Conservation (phyloP, 2,888 invertebrate genomes). For the Pseudanteris insignis region DNA sequence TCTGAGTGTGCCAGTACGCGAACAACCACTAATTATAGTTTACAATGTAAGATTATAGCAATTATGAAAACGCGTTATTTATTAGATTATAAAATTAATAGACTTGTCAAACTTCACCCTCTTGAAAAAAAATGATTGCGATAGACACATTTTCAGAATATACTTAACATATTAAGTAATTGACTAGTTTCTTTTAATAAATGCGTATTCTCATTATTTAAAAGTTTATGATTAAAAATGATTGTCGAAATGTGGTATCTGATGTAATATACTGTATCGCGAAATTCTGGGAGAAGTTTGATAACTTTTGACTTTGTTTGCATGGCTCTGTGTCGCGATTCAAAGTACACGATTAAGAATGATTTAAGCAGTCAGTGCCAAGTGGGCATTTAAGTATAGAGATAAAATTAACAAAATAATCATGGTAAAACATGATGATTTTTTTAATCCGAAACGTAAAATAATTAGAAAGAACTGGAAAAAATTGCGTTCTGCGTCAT, state of each 20-base stretch:
- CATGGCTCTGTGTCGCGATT: constrained; percentile 40
- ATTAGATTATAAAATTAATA: constrained; percentile 14
- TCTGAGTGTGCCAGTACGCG: constrained; percentile 38
- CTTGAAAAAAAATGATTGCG: not conserved
- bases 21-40: constrained; percentile 22
- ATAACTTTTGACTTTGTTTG: constrained; percentile 26
- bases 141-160: constrained; percentile 11
- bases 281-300: constrained; percentile 17
- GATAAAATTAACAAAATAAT: constrained; percentile 10
- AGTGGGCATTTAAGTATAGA: constrained; percentile 43
- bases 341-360: constrained; percentile 44
- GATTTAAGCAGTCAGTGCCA: constrained; percentile 47
- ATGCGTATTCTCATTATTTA: constrained; percentile 3
- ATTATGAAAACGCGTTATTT: constrained; percentile 22
- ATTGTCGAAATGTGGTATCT: constrained; percentile 21
- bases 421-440: not conserved
- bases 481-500: constrained; percentile 48
- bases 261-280: too few species aligned
- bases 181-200: constrained; percentile 5
- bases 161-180: constrained; percentile 24
- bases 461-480: too few species aligned
- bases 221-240: too few species aligned
- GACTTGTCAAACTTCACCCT: constrained; percentile 25
- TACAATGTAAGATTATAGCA: constrained; percentile 19
- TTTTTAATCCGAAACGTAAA: too few species aligned